Evolutionary conservation across 2,113 vertebrate genomes (phyloP), one percentile per base, ranked within the genome.

Genomic region (Ursus arctos): DNA sequence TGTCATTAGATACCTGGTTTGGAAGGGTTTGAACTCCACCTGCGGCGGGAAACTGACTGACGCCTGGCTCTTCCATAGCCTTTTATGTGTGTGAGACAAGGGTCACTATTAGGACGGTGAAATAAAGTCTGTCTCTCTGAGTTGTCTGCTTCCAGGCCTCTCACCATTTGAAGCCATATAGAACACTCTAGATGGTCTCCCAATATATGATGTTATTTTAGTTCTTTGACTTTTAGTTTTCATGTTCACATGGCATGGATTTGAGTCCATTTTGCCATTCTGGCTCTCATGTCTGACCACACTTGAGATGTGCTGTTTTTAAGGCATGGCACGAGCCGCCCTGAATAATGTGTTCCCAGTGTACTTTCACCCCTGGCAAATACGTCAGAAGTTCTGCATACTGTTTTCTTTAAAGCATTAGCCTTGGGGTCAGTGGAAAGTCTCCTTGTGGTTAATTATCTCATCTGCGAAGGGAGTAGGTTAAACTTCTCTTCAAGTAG

Each of bases 311-410:
- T 28, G 22, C 55, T 96, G 1, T 77, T 86, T 43, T 36, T 92
- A 51, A 18, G 6, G 19, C 2, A 21, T 51, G 4, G 24, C 1
- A 14, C n/a, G 22, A 19, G 6, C 1, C 26, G 6, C 1, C 26
- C 18, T 19, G 9, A 90, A 26, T 63, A 51, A 24, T 49, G 18
- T 36, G 11, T 82, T 81, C 67, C 1, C 33, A 9, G 22, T 47
- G 5, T 31, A 43, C 2, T 74, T 88, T 65, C 18, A 36, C 8
- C 12, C 18, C 2, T 36, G 36, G 26, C 4, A 51, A 51, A 10
- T 15, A 69, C 8, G 51, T 6, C 8, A 51, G 61, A n/a, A 59
- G 28, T 22, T 72, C 55, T 43, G 4, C 7, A 12, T 47, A 55
- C 40, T n/a, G 3, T 15, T 16, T 33, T 24, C 18, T n/a, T 94